Percentiles rank a stretch among this genome's conserved stretches.
Evolutionary conservation across 2,797 vertebrate genomes (phyloP).

Genomic region (Pelochelys cantorii): DNA sequence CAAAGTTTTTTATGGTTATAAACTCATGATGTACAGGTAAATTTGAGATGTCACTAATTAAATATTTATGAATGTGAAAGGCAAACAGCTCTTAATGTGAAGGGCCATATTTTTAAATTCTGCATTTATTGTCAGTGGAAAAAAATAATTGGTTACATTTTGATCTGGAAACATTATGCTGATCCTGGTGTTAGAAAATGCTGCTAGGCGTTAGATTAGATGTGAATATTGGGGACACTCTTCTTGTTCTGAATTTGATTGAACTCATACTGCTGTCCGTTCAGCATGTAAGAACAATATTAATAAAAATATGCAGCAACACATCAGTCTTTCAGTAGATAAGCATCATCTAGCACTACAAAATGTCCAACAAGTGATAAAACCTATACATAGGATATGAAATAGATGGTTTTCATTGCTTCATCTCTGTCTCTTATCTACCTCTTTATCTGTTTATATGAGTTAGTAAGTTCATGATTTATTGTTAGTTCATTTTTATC

Average conservation of each 20-base stretch:
- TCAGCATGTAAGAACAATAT: conserved; percentile 3
- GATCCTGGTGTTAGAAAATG: not conserved
- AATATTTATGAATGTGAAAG: conserved; percentile 50
- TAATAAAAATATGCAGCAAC: conserved; percentile 10
- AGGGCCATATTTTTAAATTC: not conserved
- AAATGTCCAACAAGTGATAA: conserved; percentile 23
- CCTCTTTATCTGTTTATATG: not conserved
- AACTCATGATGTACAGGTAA: conserved; percentile 49
- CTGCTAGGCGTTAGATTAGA: conserved; percentile 34
- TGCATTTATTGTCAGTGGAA: conserved; percentile 22
- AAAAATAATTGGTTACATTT: not conserved
- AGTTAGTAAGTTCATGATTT: not conserved
- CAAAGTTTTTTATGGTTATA: conserved; percentile 48
- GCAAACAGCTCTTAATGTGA: not conserved
- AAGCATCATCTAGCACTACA: conserved; percentile 7
- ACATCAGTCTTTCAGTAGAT: conserved; percentile 18
- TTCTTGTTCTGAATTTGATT: not conserved
- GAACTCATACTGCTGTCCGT: not conserved
- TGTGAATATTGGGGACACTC: not conserved
- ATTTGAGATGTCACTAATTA: conserved; percentile 53
- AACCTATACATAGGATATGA: not conserved
- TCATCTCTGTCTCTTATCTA: not conserved
- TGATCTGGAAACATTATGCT: not conserved
- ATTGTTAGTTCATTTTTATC: not conserved
- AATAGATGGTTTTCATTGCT: conserved; percentile 28